Conservation (phyloP, 1,140 invertebrate species). For the Neodiprion lecontei region DNA sequence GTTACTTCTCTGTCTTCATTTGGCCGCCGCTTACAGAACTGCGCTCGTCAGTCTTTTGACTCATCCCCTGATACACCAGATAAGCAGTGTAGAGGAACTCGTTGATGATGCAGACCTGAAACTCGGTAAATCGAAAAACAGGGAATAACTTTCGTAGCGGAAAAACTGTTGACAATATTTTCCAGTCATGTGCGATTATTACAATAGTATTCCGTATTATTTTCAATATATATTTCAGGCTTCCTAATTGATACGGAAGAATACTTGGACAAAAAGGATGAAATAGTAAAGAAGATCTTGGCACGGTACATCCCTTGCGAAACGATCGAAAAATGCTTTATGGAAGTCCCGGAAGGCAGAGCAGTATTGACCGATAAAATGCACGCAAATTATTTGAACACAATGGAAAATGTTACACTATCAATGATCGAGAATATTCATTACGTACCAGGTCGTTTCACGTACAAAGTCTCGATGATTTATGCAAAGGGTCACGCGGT, state of each 20-base stretch:
- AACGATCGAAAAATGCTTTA: background rate
- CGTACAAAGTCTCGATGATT: background rate
- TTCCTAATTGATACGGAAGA: background rate
- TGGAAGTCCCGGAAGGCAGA: background rate
- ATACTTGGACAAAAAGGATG: background rate
- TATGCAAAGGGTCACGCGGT: background rate
- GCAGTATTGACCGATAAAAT: slow-evolving; percentile 8
- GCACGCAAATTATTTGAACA: slow-evolving; percentile 6
- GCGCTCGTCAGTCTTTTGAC: background rate
- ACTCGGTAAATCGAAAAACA: background rate
- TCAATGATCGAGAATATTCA: background rate
- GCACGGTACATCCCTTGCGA: background rate
- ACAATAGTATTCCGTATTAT: too few species aligned
- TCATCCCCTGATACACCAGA: background rate
- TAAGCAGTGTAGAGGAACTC: background rate
- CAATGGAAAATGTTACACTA: background rate
- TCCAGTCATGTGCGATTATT: too few species aligned
- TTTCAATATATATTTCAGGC: background rate
- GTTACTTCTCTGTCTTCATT: background rate
- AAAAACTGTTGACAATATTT: too few species aligned
- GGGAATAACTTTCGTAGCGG: too few species aligned
- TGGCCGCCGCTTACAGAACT: background rate
- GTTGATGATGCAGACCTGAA: background rate
- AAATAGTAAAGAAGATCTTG: background rate
- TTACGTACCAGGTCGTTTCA: background rate